phyloP scores from a whole-genome alignment of 35 echinoderm and acorn worm species.

The Lytechinus variegatus region DNA sequence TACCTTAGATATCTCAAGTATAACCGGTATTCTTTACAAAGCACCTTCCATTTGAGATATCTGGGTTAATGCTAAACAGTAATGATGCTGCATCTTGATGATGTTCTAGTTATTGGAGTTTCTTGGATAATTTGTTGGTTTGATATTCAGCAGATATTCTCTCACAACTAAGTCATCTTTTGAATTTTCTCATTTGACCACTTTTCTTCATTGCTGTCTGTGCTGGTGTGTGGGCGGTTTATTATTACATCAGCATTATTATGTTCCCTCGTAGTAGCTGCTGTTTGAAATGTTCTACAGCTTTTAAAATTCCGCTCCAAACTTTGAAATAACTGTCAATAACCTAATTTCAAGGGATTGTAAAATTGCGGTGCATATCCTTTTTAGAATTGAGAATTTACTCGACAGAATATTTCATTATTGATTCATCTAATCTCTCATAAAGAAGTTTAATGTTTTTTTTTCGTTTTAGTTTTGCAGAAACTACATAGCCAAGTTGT shows the following conservation, averaged over 20 bases:
- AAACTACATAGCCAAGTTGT: not conserved
- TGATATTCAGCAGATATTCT: too few relatives aligned
- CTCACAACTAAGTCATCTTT: too few relatives aligned
- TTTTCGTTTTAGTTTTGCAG: not conserved
- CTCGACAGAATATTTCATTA: not conserved
- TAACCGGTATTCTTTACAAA: not conserved
- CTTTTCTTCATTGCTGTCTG: not conserved
- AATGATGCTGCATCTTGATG: not conserved
- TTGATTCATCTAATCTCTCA: not conserved
- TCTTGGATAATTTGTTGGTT: too few relatives aligned
- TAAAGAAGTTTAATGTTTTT: not conserved
- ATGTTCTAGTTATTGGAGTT: not conserved
- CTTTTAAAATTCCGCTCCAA: not conserved
- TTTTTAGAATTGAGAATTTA: not conserved
- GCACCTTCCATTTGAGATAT: not conserved
- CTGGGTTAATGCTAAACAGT: not conserved
- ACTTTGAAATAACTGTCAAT: not conserved
- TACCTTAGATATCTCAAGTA: too few relatives aligned
- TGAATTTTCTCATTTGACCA: not conserved
- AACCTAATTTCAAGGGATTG: not conserved
- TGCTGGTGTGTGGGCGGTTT: not conserved
- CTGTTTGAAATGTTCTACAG: not conserved
- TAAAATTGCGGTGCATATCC: not conserved
- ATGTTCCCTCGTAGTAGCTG: not conserved
- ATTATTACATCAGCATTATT: not conserved